Evolutionary conservation across 2,797 vertebrate species (phyloP).

Genomic region (Halcyon badia): DNA sequence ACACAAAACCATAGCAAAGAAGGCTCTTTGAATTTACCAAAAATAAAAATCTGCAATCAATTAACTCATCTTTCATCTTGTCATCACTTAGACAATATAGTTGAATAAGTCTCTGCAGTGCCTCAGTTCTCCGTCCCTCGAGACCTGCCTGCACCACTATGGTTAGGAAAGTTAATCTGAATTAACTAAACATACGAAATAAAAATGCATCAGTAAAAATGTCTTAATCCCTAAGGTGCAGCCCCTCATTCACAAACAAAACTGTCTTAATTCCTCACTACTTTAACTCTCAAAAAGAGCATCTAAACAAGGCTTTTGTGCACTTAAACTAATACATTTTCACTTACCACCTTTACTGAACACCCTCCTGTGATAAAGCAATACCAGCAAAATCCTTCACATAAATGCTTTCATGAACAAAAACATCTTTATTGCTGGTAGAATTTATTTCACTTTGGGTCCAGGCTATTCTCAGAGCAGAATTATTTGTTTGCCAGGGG

Average conservation of each 20-base stretch:
- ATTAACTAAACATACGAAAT: slow-evolving; percentile 11
- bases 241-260: slow-evolving; percentile 53
- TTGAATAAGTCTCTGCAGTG: slow-evolving; percentile 10
- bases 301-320: slow-evolving; percentile 25
- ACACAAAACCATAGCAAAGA: slow-evolving; percentile 34
- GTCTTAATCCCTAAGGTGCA: slow-evolving; percentile 31
- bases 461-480: slow-evolving; percentile 4
- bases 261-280: slow-evolving; percentile 42
- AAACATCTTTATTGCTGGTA: neutral
- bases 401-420: slow-evolving; percentile 30
- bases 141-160: slow-evolving; percentile 13
- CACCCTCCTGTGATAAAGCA: slow-evolving; percentile 24
- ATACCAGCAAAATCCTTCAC: neutral
- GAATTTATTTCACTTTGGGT: slow-evolving; percentile 18
- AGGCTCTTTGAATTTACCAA: slow-evolving; percentile 14
- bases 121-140: neutral
- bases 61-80: slow-evolving; percentile 62
- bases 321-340: slow-evolving; percentile 53
- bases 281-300: slow-evolving; percentile 43
- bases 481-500: neutral
- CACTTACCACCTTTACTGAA: slow-evolving; percentile 35
- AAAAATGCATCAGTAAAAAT: slow-evolving; percentile 38
- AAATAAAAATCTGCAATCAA: slow-evolving; percentile 63
- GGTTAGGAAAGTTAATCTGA: slow-evolving; percentile 42
- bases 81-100: slow-evolving; percentile 54